Percentiles rank a stretch among this genome's conserved stretches.
Evolutionary conservation across 2,797 vertebrate species (phyloP).

Genomic region (Pseudocheirus occidentalis): DNA sequence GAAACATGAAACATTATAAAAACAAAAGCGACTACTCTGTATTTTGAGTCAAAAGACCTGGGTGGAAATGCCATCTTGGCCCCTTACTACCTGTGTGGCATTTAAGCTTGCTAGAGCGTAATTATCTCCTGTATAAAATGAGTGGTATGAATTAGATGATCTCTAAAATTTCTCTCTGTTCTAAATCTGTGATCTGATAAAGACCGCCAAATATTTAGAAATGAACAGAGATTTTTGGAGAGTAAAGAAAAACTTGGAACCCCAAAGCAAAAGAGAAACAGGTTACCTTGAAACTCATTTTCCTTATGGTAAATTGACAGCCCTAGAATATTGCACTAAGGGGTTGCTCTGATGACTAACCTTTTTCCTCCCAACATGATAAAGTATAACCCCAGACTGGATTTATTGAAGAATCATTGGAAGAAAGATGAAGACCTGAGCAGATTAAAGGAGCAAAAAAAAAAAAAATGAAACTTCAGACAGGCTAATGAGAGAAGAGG

Average conservation of each 20-base stretch:
- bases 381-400: neutral
- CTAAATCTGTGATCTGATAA: neutral
- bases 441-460: neutral
- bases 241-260: slow-evolving; percentile 12
- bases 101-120: neutral
- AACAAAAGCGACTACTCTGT: neutral
- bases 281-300: neutral
- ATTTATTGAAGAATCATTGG: slow-evolving; percentile 29
- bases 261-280: neutral
- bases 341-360: neutral
- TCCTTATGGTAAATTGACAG: neutral
- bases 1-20: neutral
- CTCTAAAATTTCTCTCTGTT: neutral
- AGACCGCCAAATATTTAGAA: neutral
- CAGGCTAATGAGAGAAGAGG: slow-evolving; percentile 50
- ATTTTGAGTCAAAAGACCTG: neutral
- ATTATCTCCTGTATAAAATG: neutral
- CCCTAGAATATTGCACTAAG: neutral
- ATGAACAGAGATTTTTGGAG: neutral
- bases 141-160: neutral
- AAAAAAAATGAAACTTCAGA: slow-evolving; percentile 33
- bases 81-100: neutral
- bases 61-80: neutral
- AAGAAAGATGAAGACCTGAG: slow-evolving; percentile 15
- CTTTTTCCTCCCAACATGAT: neutral